A percentile compares a stretch with the other conserved stretches of the same genome.
phyloP scores from a whole-genome alignment of 2,797 vertebrate species.

The Danio albolineatus region DNA sequence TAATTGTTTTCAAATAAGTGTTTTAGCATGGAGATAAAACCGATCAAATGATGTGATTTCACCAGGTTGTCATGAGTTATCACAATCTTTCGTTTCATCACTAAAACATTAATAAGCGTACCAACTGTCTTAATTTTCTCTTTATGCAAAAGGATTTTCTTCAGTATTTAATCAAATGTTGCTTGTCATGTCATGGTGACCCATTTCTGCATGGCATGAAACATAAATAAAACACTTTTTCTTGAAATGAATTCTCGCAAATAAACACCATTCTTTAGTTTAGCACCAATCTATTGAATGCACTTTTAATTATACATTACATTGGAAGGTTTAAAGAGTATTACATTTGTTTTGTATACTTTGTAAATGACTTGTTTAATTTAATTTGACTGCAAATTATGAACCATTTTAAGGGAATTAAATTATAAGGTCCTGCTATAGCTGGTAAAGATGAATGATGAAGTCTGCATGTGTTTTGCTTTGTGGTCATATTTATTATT shows the following conservation, averaged over 20 bases:
- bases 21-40: too few species aligned
- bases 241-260: too few species aligned
- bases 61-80: too few species aligned
- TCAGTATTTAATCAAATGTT: too few species aligned
- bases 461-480: background rate
- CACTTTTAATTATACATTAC: constrained; percentile 9
- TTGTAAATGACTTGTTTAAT: background rate
- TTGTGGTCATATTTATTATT: constrained; percentile 15
- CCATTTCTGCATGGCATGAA: background rate
- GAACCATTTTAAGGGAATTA: constrained; percentile 5
- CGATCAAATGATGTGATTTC: too few species aligned
- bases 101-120: background rate
- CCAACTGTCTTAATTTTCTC: background rate
- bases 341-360: constrained; percentile 10
- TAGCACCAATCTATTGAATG: background rate
- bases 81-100: background rate
- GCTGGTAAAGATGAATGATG: constrained; percentile 13
- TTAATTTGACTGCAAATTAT: constrained; percentile 13
- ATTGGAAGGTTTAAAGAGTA: background rate
- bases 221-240: background rate
- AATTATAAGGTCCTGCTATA: background rate
- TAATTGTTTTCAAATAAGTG: too few species aligned
- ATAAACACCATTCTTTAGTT: background rate
- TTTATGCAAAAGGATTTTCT: background rate
- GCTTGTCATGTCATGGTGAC: too few species aligned